Conservation (phyloP, 2,888 invertebrate genomes). For the Dione juno region DNA sequence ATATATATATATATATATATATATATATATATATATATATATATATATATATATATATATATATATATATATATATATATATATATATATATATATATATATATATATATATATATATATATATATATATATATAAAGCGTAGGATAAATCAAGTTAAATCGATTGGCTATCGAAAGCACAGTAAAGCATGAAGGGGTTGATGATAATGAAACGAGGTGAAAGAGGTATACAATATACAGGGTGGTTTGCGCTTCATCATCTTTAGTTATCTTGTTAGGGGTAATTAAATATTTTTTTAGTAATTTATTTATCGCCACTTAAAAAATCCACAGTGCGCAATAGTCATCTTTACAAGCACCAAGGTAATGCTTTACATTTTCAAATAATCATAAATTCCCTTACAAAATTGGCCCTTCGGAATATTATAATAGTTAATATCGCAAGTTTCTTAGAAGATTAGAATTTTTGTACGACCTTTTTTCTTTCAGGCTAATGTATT, state of each 20-base stretch:
- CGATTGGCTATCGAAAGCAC: no score
- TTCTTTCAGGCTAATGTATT: slow-evolving; percentile 42
- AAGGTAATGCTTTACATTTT: slow-evolving; percentile 57
- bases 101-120: no score
- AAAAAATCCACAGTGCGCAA: slow-evolving; percentile 44
- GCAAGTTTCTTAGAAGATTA: slow-evolving; percentile 48
- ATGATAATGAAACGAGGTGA: no score
- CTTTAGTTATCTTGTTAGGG: no score
- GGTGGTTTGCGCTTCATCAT: no score
- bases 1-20: background rate
- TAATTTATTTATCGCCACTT: background rate
- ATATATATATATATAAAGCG: no score
- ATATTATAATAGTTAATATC: slow-evolving; percentile 50
- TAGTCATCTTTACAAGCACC: slow-evolving; percentile 48
- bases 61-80: no score
- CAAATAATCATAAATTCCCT: slow-evolving; percentile 63
- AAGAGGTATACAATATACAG: no score
- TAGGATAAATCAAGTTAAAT: no score
- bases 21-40: background rate
- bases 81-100: no score
- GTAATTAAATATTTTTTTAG: background rate
- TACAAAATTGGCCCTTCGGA: slow-evolving; percentile 56
- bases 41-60: background rate
- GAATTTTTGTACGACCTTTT: slow-evolving; percentile 45
- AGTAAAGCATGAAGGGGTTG: no score